Evolutionary conservation across 2,797 vertebrate species (phyloP), one percentile per base, ranked within the genome.

Genomic region (Aulostomus chinensis): DNA sequence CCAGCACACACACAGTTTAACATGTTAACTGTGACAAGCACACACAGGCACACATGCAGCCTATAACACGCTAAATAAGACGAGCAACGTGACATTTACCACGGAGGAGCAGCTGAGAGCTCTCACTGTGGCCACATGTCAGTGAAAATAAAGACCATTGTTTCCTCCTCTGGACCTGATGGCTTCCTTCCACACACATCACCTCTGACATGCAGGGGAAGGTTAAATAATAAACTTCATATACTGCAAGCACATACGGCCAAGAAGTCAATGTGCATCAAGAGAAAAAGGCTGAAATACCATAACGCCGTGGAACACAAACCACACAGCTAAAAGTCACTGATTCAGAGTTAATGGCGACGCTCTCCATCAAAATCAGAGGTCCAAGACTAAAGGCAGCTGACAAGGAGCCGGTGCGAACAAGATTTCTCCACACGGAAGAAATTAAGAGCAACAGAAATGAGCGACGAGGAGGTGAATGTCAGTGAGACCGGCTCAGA

Each of bases 271-370:
- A n/a, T 71, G 38, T 73, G 80, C 47, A 83, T 78, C 78, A 80
- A 35, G 21, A 42, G 72, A 65, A 72, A 69, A 78, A 78, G 52
- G 58, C 60, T 82, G 81, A 73, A 89, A 90, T 6, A 21, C 3
- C 35, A 88, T 86, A 54, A 88, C 76, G 89, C 86, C 89, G 82
- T 90, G 83, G 73, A 86, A 85, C 71, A 89, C 86, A 76, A 86
- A 81, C 81, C 67, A 83, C 79, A 86, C 79, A 88, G 91, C 80
- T 91, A 81, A 93, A 88, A 85, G 88, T 85, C 88, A 83, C 71
- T 83, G 86, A 91, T 90, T 91, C 86, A 83, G 78, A 88, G 81
- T 89, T 93, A 93, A 92, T 91, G 89, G n/a, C 80, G 64, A 72
- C 80, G 57, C 16, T 14, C 58, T 80, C 67, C 70, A 66, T 70